Base-by-base conservation (phyloP, 2,797 vertebrate species). In the Malacoraja senta region DNA sequence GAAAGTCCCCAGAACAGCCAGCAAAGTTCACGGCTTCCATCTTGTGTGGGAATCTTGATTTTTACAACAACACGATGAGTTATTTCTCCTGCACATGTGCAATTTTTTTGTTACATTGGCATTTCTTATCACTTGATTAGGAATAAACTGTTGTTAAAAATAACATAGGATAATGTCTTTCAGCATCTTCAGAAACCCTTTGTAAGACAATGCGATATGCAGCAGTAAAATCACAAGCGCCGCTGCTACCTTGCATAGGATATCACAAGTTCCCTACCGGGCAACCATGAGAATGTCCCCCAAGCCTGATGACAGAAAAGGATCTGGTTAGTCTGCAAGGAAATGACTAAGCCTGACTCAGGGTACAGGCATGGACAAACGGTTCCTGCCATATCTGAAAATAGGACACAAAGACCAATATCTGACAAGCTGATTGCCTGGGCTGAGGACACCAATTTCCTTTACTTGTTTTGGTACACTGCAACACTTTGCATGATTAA, bases 221-320 rank as follows among this genome's bases (percentile, higher is more conserved):
- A 92, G 68, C 13, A 12, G 58, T 92, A 26, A 92, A 92, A 76
- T 76, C 38, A 29, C 26, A 53, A 44, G 24, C 26, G 38, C 26
- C 26, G 38, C 26, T 32, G 2, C 38, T 26, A 58, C 94, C 94
- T 94, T 91, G 94, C 93, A 95, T 95, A 95, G 94, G 95, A 95
- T 94, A 94, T 94, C 38, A 74, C 71, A 76, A 29, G 71, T 92
- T 53, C 38, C 76, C 71, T n/a, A 93, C n/a, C 1, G 32, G 76
- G 53, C 61, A 93, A n/a, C 88, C 72, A 91, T 80, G 86, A 15
- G 93, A 93, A 93, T 63, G 72, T 74, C 84, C 83, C 74, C n/a
- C 6, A 81, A 35, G 80, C 93, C 90, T 93, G 96, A 95, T 96
- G 96, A 96, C 93, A 94, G 96, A 97, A 94, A 94, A 96, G 96